Base-by-base conservation (phyloP, 2,888 invertebrate genomes). In the Heliconius hortense region DNA sequence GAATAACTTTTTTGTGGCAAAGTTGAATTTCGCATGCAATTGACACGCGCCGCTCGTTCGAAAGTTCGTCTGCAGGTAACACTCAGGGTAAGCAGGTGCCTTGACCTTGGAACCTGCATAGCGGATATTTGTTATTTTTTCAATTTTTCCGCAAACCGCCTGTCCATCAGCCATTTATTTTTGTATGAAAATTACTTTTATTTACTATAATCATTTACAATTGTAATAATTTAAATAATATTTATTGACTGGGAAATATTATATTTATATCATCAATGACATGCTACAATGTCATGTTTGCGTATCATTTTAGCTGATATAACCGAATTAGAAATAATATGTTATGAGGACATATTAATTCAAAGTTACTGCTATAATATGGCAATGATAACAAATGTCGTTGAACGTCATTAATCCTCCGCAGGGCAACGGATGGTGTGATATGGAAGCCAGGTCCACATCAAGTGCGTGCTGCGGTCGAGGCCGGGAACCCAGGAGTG, bases 401-500 rank as follows among this genome's bases (percentile, higher is more conserved):
- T 87, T 88, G 89, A 90, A 89, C 88, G 88, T 81, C 82, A 87
- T 88, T 90, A n/a, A 90, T 90, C 88, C 89, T 89, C 86, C 85
- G 84, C 86, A 87, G 93, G 90, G 90, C 88, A 90, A 89, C 85
- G 89, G 90, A 91, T 91, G 89, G 85, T 85, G 80, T 84, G 91
- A 88, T 89, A 87, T 88, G 90, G 90, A 87, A 90, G 89, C 87
- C 84, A 87, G 89, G 88, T 88, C 85, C 87, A 80, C 84, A 82
- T 81, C 86, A 83, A 86, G 87, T 85, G 88, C 88, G 89, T 86
- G 86, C 90, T 84, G 87, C 88, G 89, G 87, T 86, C 90, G 91
- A 89, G 91, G 91, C 88, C 89, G 91, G 91, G 90, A 89, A 88
- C 86, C 83, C 87, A 86, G 90, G 92, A 91, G 85, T 87, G 86